Base-by-base conservation (phyloP, 2,113 vertebrate species). In the Danio rerio region DNA sequence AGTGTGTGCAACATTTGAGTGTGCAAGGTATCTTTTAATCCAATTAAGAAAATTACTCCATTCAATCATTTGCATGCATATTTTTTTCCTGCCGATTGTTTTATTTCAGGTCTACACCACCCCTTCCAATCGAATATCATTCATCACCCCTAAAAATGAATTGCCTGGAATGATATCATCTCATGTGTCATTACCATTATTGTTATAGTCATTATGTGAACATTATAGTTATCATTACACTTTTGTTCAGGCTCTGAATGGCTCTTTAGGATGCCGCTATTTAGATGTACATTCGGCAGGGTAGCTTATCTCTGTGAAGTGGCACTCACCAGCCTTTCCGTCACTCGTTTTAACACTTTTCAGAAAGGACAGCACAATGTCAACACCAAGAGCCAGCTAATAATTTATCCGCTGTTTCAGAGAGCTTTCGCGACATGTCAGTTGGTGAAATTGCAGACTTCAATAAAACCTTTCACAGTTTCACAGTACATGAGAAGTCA, bases 401-500 rank as follows among this genome's bases (percentile, higher is more conserved):
- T 53, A 12, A 53, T 55, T 72, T 55, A 31, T 16, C 31, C 31
- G 3, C 21, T 58, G 71, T 45, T 55, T 74, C 16, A 8, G 31
- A 43, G 40, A 12, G 31, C 70, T 71, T 50, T 13, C 5, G 42
- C 13, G 5, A 8, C 63, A 42, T 63, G 10, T 20, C 11, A 9
- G 9, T 66, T 53, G 53, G 5, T 3, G 55, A 70, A 68, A 61
- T 18, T 3, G 4, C 20, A 52, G 20, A 43, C 42, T 73, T 18
- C 61, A 4, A 53, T 58, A 20, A 50, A 31, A 49, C 11, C 9
- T 11, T 72, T 50, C 15, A 18, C 40, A 5, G 40, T 63, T 12
- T 75, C n/a, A 49, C 12, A 12, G 61, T 15, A 71, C 68, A 71
- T 50, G 74, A 52, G 65, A 61, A 53, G 13, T 81, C 73, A 40